Percentiles rank a stretch among this genome's conserved stretches.
phyloP scores from a whole-genome alignment of 2,888 invertebrate genomes.

The Yponomeuta malinellus region DNA sequence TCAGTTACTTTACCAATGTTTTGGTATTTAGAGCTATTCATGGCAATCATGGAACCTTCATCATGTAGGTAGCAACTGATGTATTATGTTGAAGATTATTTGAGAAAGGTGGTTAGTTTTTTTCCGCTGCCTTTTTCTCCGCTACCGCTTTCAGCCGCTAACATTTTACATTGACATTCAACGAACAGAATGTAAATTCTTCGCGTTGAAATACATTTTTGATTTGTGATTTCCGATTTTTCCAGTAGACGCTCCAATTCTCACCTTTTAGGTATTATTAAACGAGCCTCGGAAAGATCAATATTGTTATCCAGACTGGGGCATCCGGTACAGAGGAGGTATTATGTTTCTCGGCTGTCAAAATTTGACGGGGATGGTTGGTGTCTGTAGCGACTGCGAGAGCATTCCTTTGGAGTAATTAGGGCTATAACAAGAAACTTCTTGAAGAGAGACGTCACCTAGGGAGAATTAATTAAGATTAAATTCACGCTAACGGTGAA shows the following conservation, averaged over 20 bases:
- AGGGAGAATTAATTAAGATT: not conserved
- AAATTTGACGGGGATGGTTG: not conserved
- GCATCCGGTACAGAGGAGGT: not conserved
- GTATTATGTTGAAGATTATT: no score
- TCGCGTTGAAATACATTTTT: no score
- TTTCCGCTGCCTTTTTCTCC: no score
- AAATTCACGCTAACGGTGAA: no score
- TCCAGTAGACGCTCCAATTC: not conserved
- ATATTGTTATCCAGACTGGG: not conserved
- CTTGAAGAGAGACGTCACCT: not conserved
- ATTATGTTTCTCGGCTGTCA: not conserved
- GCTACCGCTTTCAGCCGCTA: no score
- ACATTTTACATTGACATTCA: not conserved
- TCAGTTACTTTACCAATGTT: no score
- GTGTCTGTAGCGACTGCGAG: not conserved
- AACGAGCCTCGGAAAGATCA: not conserved
- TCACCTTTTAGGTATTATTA: not conserved
- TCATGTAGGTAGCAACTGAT: no score
- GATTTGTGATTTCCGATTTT: not conserved
- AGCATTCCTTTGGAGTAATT: not conserved
- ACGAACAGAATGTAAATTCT: not conserved
- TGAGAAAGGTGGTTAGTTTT: no score
- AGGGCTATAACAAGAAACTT: not conserved
- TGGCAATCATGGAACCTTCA: no score
- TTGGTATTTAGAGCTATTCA: no score